phyloP scores from a whole-genome alignment of 1,140 invertebrate genomes.

The Heterodera schachtii region DNA sequence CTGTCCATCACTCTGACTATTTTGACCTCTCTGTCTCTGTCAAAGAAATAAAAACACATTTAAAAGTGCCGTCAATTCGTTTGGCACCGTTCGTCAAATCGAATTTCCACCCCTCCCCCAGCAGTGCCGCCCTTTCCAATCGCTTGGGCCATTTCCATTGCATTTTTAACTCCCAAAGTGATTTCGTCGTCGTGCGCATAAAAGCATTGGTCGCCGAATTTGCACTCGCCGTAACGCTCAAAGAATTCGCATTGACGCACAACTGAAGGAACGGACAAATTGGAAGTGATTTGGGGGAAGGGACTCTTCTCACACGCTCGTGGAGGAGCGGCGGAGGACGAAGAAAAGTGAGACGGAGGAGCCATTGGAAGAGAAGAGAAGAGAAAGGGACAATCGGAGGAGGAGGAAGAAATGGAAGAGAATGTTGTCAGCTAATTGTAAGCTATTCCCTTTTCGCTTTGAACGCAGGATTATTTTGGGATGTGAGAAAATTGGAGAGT shows the following conservation, averaged over 20 bases:
- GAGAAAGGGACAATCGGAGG: neutral
- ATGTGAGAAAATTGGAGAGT: neutral
- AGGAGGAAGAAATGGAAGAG: neutral
- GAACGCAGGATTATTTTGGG: neutral
- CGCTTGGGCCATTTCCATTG: constrained; percentile 31
- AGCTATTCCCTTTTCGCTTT: neutral
- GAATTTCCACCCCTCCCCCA: constrained; percentile 29
- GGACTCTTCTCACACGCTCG: neutral
- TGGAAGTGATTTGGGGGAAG: neutral
- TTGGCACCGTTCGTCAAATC: constrained; percentile 23
- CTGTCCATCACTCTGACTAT: constrained; percentile 11
- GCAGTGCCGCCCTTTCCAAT: constrained; percentile 18
- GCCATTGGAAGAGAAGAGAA: neutral
- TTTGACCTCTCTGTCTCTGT: constrained; percentile 25
- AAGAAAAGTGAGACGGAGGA: neutral
- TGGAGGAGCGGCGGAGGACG: neutral
- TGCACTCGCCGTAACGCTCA: constrained; percentile 25
- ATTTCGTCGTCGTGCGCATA: constrained; percentile 30
- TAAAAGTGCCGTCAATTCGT: neutral
- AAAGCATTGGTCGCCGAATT: constrained; percentile 27
- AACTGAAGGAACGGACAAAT: neutral
- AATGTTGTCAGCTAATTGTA: no score
- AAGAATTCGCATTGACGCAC: constrained; percentile 27
- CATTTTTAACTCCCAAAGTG: constrained; percentile 27
- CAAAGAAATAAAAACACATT: neutral